Percentiles rank a stretch among this genome's conserved stretches.
These are phyloP conservation scores for Agonopterix arenella DNA, from an alignment of 2,888 invertebrate species.

Conservation along the genomic window DNA sequence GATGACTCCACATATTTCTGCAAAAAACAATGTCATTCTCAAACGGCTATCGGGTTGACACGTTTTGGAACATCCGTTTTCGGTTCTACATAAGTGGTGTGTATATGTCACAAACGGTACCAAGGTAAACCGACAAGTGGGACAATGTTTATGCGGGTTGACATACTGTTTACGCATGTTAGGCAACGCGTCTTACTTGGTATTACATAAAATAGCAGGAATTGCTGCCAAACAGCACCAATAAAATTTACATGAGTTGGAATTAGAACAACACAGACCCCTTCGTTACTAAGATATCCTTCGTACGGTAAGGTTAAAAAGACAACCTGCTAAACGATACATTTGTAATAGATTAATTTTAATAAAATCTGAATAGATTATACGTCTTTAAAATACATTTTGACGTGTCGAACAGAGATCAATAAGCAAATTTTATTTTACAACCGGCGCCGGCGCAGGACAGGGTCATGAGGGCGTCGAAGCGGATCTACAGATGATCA, in stretches of 20 bases:
- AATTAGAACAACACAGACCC: too few relatives aligned
- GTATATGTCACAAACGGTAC: constrained; percentile 3
- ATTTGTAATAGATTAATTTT: too few relatives aligned
- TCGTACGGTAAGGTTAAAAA: too few relatives aligned
- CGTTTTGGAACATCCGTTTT: background rate
- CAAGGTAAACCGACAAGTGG: constrained; percentile 3
- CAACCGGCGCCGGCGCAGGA: constrained; percentile 51
- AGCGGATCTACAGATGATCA: constrained; percentile 75
- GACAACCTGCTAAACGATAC: too few relatives aligned
- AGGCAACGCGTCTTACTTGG: too few relatives aligned
- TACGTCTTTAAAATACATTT: background rate
- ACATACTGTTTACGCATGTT: too few relatives aligned
- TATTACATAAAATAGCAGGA: too few relatives aligned
- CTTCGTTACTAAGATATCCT: too few relatives aligned
- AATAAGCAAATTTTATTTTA: constrained; percentile 52
- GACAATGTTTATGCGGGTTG: background rate
- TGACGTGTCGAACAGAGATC: constrained; percentile 24
- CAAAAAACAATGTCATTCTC: background rate
- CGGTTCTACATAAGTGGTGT: background rate
- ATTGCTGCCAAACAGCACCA: too few relatives aligned
- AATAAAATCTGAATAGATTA: too few relatives aligned
- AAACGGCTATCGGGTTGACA: background rate
- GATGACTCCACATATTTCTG: constrained; percentile 87
- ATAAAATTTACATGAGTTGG: too few relatives aligned
- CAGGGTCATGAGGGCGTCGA: constrained; percentile 73